These are phyloP conservation scores for Pseudochirops corinnae DNA, from an alignment of 2,797 vertebrate genomes.

Conservation along the genomic window DNA sequence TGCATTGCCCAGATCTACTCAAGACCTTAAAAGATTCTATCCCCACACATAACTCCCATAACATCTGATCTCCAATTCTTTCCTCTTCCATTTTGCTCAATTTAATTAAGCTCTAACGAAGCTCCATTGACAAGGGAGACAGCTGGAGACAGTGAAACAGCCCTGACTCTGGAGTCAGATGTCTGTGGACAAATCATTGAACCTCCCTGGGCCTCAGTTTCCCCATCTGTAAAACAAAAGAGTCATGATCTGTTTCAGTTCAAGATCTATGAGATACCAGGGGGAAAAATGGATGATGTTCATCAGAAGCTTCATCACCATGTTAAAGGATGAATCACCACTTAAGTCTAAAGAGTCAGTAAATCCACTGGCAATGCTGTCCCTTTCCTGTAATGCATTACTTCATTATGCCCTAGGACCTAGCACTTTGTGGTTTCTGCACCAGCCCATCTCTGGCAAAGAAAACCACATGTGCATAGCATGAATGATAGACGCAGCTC, in stretches of 20 bases:
- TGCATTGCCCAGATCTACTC: not conserved
- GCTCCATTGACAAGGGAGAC: not conserved
- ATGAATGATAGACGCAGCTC: constrained; percentile 46
- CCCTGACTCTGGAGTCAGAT: not conserved
- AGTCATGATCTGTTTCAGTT: not conserved
- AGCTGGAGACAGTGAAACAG: not conserved
- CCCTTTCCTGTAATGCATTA: constrained; percentile 69
- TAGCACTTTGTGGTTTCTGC: constrained; percentile 71
- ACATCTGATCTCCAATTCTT: not conserved
- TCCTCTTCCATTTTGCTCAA: not conserved
- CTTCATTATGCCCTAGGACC: constrained; percentile 68
- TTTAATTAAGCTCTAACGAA: not conserved
- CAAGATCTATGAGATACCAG: not conserved
- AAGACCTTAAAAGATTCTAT: not conserved
- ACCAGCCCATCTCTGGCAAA: constrained; percentile 58
- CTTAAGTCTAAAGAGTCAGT: not conserved
- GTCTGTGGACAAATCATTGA: not conserved
- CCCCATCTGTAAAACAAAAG: not conserved
- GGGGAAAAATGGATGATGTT: not conserved
- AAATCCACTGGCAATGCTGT: not conserved
- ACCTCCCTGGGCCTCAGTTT: not conserved
- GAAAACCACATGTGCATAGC: constrained; percentile 69
- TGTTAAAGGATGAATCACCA: not conserved
- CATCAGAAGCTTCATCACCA: not conserved
- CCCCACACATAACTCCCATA: not conserved